Conservation (phyloP, 2,113 vertebrate species). For the Pygoscelis antarcticus region DNA sequence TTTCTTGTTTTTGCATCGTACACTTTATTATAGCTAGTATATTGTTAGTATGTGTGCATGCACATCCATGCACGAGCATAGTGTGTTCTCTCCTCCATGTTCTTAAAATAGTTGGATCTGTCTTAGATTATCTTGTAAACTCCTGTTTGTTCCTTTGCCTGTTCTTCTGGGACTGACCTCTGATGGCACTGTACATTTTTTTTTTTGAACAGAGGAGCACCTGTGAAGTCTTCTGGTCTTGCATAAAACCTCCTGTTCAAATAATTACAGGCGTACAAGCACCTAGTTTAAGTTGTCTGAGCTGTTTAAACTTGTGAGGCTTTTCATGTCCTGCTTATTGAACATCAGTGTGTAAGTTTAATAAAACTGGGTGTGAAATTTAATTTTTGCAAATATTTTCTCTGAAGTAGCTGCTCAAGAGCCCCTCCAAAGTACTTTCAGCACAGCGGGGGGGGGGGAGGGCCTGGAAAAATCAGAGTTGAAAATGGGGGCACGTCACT, state of each 20-base stretch:
- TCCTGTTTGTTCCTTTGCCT: background rate
- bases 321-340: background rate
- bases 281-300: background rate
- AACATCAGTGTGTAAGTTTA: background rate
- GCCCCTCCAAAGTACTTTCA: background rate
- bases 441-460: background rate
- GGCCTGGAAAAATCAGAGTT: constrained; percentile 42
- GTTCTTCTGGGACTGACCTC: background rate
- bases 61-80: background rate
- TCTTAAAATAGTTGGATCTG: background rate
- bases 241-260: background rate
- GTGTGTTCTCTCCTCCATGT: background rate
- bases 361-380: background rate
- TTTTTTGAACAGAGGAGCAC: background rate
- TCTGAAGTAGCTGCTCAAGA: background rate
- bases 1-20: background rate
- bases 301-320: background rate
- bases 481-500: background rate
- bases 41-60: background rate
- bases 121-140: background rate
- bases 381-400: background rate
- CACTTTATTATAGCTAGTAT: too few relatives aligned
- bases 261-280: background rate
- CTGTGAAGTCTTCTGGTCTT: background rate
- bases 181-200: rapidly evolving